Percentiles rank a stretch among this genome's conserved stretches.
phyloP scores from a whole-genome alignment of 1,140 invertebrate genomes.

The Drosophila watanabei region DNA sequence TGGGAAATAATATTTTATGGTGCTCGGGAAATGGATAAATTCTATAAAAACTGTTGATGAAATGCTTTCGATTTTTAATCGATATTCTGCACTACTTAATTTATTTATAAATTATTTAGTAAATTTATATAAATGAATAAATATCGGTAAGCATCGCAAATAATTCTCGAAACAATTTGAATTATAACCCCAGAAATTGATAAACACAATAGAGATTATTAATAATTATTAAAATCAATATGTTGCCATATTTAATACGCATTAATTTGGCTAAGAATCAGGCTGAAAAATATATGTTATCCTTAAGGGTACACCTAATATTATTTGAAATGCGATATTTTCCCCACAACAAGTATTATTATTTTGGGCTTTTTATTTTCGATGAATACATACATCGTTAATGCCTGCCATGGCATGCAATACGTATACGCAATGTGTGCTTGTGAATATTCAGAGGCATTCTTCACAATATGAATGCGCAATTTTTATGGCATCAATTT shows the following conservation, averaged over 20 bases:
- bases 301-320: neutral
- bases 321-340: neutral
- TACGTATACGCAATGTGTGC: constrained; percentile 11
- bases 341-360: neutral
- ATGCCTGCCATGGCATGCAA: neutral
- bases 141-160: too few species aligned
- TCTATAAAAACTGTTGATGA: neutral
- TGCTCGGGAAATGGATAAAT: too few species aligned
- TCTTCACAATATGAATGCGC: constrained; percentile 70
- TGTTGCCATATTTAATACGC: neutral
- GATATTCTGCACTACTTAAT: neutral
- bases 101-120: too few species aligned
- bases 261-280: neutral
- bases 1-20: neutral
- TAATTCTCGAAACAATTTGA: too few species aligned
- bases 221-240: neutral
- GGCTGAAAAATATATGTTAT: too few species aligned
- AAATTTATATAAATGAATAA: too few species aligned
- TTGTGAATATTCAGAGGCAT: constrained; percentile 70
- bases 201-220: too few species aligned
- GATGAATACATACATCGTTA: neutral
- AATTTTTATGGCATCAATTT: constrained; percentile 78
- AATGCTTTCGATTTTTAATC: neutral
- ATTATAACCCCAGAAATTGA: too few species aligned
- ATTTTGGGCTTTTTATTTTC: neutral